Evolutionary conservation across 1,140 invertebrate species (phyloP), one percentile per base, ranked within the genome.

Genomic region (Nautilus pompilius): DNA sequence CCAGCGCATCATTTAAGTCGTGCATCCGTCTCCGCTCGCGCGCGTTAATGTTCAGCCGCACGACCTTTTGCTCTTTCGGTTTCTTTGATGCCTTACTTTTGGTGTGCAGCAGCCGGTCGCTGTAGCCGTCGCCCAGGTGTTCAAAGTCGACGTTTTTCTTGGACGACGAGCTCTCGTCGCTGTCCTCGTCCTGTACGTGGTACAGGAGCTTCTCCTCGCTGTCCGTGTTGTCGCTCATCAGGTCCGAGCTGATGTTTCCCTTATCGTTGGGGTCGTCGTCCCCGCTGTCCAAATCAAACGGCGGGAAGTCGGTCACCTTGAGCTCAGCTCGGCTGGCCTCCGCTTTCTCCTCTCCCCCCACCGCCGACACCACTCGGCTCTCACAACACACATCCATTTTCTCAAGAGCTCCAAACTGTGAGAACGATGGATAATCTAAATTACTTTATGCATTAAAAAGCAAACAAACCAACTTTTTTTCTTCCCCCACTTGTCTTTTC

Each of bases 11-110:
- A 65, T 83, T 83, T 17, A 83, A 62, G 65, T 83, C 82, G 60
- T 83, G 82, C 82, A 83, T 83, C 32, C 82, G 62, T 32, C 81
- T 66, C 36, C 82, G 63, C 65, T 83, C 82, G n/a, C 82, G 65
- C 5, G 79, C 79, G 66, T 83, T 83, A 41, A 78, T 77, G 67
- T 75, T 77, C 28, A 80, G 54, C 1, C 78, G 67, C 10, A 77
- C 70, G 3, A 65, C 48, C 58, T 74, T 74, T 32, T 72, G 63
- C 29, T 58, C 59, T 48, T 66, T 69, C 26, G 36, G 54, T 56
- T 69, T 69, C 49, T 48, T 66, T 24, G 60, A 58, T 33, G 41
- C 29, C 55, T 68, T 70, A 4, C 51, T 58, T 62, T 66, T 67
- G 0, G 45, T 17, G 1, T 48, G 34, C n/a, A 67, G 32, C 1